These are phyloP conservation scores for Agriopis aurantiaria DNA, from an alignment of 2,888 invertebrate species.

Conservation along the genomic window DNA sequence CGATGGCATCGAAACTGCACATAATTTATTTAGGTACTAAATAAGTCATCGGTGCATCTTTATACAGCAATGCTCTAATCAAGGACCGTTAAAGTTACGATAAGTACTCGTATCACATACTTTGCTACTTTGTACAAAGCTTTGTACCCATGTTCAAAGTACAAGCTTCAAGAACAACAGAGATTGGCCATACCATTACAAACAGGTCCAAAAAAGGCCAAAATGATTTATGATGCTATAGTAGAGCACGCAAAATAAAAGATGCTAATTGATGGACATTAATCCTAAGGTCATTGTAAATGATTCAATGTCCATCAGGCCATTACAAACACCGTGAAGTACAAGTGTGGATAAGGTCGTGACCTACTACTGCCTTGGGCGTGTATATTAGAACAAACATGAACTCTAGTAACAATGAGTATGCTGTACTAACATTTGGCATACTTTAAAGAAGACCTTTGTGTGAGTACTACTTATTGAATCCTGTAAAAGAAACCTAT, in stretches of 20 bases:
- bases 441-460: constrained; percentile 18
- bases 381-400: constrained; percentile 22
- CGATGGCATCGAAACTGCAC: too few species aligned
- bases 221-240: constrained; percentile 14
- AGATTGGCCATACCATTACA: not conserved
- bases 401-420: constrained; percentile 19
- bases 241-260: constrained; percentile 27
- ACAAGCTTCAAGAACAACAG: not conserved
- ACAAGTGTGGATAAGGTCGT: constrained; percentile 31
- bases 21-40: too few species aligned
- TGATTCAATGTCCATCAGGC: constrained; percentile 29
- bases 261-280: constrained; percentile 36
- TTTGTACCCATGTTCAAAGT: not conserved
- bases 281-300: constrained; percentile 34
- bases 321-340: constrained; percentile 8
- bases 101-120: too few species aligned
- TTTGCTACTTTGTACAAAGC: not conserved
- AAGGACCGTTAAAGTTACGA: too few species aligned
- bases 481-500: not conserved
- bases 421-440: constrained; percentile 12
- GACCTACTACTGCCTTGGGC: constrained; percentile 30
- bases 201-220: constrained; percentile 1
- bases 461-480: constrained; percentile 7
- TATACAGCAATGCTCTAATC: too few species aligned
- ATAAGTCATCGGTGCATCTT: too few species aligned